Percentiles rank a stretch among this genome's conserved stretches.
phyloP scores from a whole-genome alignment of 2,113 vertebrate genomes.

The Hippopotamus amphibius region DNA sequence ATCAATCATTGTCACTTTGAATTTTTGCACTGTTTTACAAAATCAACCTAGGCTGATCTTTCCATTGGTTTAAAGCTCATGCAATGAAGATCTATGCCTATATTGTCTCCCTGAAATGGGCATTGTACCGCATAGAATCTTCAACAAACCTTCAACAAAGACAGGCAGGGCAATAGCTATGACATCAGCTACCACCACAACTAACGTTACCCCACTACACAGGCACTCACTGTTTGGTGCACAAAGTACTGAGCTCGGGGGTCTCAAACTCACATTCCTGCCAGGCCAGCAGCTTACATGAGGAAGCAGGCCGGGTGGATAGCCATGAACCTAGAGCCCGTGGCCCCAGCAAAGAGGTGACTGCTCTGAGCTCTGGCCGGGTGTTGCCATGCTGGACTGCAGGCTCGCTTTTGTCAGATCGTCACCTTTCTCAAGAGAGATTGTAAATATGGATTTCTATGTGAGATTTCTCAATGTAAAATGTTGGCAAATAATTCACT shows the following conservation, averaged over 20 bases:
- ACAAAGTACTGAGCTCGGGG: neutral
- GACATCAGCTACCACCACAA: neutral
- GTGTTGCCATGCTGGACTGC: neutral
- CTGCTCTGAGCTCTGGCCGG: neutral
- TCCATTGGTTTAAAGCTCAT: conserved; percentile 31
- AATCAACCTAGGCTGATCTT: conserved; percentile 51
- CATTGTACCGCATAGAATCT: neutral
- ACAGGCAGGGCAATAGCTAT: neutral
- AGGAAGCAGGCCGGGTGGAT: neutral
- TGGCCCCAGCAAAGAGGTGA: neutral
- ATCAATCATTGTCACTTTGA: conserved; percentile 72
- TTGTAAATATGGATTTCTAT: neutral
- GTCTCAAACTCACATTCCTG: neutral
- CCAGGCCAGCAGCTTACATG: neutral
- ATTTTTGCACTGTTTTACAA: conserved; percentile 63
- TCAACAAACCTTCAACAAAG: neutral
- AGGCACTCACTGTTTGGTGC: neutral
- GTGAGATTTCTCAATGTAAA: neutral
- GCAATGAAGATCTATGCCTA: neutral
- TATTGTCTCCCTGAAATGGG: neutral
- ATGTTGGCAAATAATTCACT: neutral
- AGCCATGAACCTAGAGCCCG: neutral
- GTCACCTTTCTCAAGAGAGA: neutral
- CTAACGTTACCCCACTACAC: neutral
- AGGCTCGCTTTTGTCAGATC: neutral